Percentiles rank a stretch among this genome's conserved stretches.
Conservation (phyloP, 2,797 vertebrate genomes). For the Urophycis tenuis region DNA sequence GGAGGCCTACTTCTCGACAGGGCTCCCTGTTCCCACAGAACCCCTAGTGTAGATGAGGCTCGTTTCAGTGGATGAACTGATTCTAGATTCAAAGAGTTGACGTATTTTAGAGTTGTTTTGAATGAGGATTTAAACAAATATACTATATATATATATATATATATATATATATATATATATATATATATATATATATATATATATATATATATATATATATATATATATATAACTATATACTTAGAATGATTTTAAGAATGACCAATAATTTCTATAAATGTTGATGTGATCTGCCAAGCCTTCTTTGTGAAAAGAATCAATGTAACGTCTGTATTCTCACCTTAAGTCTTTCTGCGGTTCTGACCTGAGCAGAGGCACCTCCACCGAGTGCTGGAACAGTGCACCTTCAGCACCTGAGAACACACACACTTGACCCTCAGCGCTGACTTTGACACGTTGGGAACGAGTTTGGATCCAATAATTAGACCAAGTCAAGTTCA, state of each 20-base stretch:
- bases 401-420: constrained; percentile 69
- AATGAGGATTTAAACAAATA: neutral
- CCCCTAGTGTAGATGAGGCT: neutral
- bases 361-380: constrained; percentile 81
- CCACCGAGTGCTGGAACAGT: constrained; percentile 90
- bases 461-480: no score
- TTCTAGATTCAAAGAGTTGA: neutral
- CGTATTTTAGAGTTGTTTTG: neutral
- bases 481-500: no score
- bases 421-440: neutral
- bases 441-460: no score
- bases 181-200: no score
- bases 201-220: no score
- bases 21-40: neutral
- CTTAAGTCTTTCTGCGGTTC: constrained; percentile 82
- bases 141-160: no score
- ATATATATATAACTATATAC: no score
- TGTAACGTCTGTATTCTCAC: constrained; percentile 60
- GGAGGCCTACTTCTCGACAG: neutral
- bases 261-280: neutral
- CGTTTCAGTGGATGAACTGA: neutral
- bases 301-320: neutral
- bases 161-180: no score
- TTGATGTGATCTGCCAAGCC: neutral
- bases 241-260: no score